phyloP scores from a whole-genome alignment of 2,797 vertebrate genomes.

The Parauchenoglanis ngamensis region DNA sequence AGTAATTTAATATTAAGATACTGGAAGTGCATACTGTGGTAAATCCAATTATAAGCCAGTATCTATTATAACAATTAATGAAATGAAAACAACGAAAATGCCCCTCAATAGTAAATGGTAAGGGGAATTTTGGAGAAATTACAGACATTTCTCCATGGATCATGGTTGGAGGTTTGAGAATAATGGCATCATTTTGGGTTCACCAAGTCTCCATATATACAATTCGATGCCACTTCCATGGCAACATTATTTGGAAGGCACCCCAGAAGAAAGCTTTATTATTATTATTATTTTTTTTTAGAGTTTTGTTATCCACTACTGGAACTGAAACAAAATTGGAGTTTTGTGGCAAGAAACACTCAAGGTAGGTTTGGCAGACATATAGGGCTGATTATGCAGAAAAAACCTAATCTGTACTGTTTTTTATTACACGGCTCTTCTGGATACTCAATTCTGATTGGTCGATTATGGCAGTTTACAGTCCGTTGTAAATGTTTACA shows the following conservation, averaged over 20 bases:
- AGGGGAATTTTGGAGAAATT: background rate
- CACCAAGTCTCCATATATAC: background rate
- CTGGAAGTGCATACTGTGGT: background rate
- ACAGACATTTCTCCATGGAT: background rate
- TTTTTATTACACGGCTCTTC: too few species aligned
- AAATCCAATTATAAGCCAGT: background rate
- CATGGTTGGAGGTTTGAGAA: background rate
- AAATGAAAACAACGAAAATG: background rate
- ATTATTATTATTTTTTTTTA: background rate
- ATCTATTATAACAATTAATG: background rate
- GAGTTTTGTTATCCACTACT: background rate
- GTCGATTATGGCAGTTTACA: too few species aligned
- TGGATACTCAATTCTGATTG: too few species aligned
- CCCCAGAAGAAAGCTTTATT: background rate
- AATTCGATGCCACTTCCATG: slow-evolving; percentile 1
- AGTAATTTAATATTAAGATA: background rate
- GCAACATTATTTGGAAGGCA: background rate
- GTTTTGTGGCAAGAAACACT: background rate
- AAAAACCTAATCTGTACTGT: background rate
- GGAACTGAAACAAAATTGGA: background rate
- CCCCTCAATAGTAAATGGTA: background rate
- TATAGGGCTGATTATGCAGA: background rate
- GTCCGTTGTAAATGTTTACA: too few species aligned
- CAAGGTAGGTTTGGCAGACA: background rate
- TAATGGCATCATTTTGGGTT: background rate